Evolutionary conservation across 1,140 invertebrate species (phyloP).

Genomic region (Chrysoperla carnea): DNA sequence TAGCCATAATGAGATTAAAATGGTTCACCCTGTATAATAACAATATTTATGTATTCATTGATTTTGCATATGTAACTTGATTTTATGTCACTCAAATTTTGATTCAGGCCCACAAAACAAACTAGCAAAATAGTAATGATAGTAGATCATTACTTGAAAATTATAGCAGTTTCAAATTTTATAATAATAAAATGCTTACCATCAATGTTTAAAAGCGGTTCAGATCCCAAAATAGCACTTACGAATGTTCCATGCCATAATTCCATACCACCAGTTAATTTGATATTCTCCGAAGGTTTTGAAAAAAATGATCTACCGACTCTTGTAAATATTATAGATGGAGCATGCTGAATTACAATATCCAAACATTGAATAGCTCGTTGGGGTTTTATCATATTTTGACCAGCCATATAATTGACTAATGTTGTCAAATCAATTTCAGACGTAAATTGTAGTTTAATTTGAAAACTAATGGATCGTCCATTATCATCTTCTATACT

Average conservation of each 20-base stretch:
- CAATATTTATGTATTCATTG: too few species aligned
- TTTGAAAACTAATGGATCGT: slow-evolving; percentile 32
- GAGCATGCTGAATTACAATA: slow-evolving; percentile 53
- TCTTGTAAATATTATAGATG: slow-evolving; percentile 20
- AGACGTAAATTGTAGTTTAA: slow-evolving; percentile 33
- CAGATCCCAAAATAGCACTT: slow-evolving; percentile 51
- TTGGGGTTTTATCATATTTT: slow-evolving; percentile 26
- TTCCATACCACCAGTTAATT: slow-evolving; percentile 42
- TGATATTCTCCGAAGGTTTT: slow-evolving; percentile 16
- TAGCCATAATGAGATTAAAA: too few species aligned
- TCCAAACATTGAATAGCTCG: slow-evolving; percentile 62
- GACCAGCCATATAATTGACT: slow-evolving; percentile 1
- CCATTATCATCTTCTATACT: slow-evolving; percentile 20
- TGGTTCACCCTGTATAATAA: too few species aligned
- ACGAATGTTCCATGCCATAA: slow-evolving; percentile 57
- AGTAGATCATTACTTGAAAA: too few species aligned
- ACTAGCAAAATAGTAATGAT: too few species aligned
- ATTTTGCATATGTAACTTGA: too few species aligned
- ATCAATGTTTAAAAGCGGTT: slow-evolving; percentile 57
- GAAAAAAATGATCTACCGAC: slow-evolving; percentile 24
- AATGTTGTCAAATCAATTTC: slow-evolving; percentile 12
- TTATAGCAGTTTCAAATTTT: too few species aligned
- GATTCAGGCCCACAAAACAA: too few species aligned
- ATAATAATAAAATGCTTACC: slow-evolving; percentile 22
- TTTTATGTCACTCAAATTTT: too few species aligned